Conservation (phyloP, 2,797 vertebrate genomes). For the Eremophila alpestris region DNA sequence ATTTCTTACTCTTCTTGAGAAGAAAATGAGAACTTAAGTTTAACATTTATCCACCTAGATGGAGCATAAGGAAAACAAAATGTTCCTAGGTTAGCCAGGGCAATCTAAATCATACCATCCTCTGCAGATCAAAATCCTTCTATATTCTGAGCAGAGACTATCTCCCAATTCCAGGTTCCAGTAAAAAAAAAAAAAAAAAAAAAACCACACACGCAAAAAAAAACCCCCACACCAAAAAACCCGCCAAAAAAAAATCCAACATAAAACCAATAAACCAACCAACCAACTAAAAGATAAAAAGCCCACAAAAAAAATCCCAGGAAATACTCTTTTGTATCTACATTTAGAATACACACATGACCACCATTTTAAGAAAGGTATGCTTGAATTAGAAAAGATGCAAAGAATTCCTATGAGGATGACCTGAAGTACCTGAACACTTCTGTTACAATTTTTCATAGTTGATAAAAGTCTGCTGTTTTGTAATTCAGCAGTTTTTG, state of each 20-base stretch:
- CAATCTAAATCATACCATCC: background rate
- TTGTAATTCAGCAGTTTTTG: conserved; percentile 16
- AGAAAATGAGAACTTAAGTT: background rate
- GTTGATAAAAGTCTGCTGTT: background rate
- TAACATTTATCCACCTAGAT: background rate
- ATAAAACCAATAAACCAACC: background rate
- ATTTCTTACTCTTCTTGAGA: background rate
- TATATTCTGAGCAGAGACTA: background rate
- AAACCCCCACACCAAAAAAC: background rate
- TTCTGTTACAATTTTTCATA: background rate
- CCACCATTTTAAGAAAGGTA: background rate
- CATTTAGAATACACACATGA: background rate
- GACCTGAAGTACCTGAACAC: background rate
- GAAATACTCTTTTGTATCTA: background rate
- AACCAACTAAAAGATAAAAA: too few relatives aligned
- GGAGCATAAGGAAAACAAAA: background rate
- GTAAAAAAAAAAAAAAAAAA: background rate
- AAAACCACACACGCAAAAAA: too few relatives aligned
- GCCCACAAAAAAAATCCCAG: background rate
- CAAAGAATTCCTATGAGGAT: background rate
- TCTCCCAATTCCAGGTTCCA: background rate
- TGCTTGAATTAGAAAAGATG: background rate
- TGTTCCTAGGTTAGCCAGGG: background rate
- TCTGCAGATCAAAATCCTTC: background rate
- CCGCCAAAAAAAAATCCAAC: background rate